Evolutionary conservation across 2,797 vertebrate genomes (phyloP).

Genomic region (Harpagifer antarcticus): DNA sequence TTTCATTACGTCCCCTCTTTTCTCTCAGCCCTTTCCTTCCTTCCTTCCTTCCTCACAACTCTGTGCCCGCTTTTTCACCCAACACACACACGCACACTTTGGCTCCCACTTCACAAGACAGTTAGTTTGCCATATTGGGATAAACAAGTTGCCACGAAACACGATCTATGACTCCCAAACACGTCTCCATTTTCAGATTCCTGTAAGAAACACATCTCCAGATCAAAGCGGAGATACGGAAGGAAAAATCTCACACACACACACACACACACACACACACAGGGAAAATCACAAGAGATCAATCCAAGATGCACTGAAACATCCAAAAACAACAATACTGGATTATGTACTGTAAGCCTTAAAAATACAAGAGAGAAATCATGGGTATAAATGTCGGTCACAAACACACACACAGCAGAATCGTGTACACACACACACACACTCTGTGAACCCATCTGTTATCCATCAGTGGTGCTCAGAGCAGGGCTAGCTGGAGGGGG

Average conservation of each 20-base stretch:
- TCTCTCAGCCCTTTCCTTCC: constrained; percentile 40
- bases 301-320: constrained; percentile 41
- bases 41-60: constrained; percentile 27
- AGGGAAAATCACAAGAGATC: constrained; percentile 33
- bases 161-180: constrained; percentile 60
- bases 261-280: constrained; percentile 17
- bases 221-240: constrained; percentile 42
- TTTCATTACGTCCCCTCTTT: constrained; percentile 57
- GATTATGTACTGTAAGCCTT: constrained; percentile 23
- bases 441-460: constrained; percentile 71
- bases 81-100: constrained; percentile 46
- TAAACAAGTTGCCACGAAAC: constrained; percentile 72
- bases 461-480: constrained; percentile 70
- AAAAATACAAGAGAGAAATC: constrained; percentile 11
- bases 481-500: constrained; percentile 58
- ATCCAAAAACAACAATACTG: constrained; percentile 32
- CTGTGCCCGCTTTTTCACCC: constrained; percentile 25
- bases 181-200: constrained; percentile 62
- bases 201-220: constrained; percentile 41
- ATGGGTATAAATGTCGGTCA: constrained; percentile 27
- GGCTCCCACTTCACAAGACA: constrained; percentile 69
- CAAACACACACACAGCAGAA: constrained; percentile 18
- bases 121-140: constrained; percentile 72
- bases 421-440: constrained; percentile 30
- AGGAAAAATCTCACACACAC: constrained; percentile 19